phyloP scores from a whole-genome alignment of 2,888 invertebrate genomes.

The Sinopyrophorus schimmeli region DNA sequence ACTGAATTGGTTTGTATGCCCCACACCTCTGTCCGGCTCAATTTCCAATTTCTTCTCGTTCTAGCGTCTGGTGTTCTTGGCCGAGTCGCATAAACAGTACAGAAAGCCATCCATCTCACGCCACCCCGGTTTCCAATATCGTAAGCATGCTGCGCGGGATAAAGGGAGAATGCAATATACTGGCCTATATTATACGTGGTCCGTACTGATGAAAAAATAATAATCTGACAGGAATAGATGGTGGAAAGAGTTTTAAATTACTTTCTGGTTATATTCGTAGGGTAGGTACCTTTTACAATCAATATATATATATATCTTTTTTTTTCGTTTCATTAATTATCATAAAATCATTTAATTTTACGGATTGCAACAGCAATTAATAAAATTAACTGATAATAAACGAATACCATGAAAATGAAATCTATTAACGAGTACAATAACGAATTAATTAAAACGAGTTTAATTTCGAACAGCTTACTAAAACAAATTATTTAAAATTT shows the following conservation, averaged over 20 bases:
- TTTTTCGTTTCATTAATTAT: background rate
- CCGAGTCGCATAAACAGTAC: conserved; percentile 51
- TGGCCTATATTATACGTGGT: conserved; percentile 49
- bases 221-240: conserved; percentile 37
- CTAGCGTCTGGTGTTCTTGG: conserved; percentile 42
- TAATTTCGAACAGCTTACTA: too few species aligned
- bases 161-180: conserved; percentile 47
- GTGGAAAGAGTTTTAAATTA: conserved; percentile 30
- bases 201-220: conserved; percentile 51
- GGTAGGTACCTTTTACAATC: conserved; percentile 6
- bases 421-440: too few species aligned
- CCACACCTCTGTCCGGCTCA: conserved; percentile 40
- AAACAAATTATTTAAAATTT: too few species aligned
- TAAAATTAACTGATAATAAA: too few species aligned
- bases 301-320: too few species aligned
- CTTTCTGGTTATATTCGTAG: conserved; percentile 26
- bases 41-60: conserved; percentile 37
- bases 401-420: too few species aligned
- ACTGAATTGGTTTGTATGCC: conserved; percentile 48
- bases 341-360: background rate
- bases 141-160: conserved; percentile 33
- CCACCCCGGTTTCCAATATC: conserved; percentile 48
- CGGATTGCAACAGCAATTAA: too few species aligned
- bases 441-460: too few species aligned
- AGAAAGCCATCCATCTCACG: conserved; percentile 52